Base-by-base conservation (phyloP, 2,888 invertebrate species). In the Conomelus anceps region DNA sequence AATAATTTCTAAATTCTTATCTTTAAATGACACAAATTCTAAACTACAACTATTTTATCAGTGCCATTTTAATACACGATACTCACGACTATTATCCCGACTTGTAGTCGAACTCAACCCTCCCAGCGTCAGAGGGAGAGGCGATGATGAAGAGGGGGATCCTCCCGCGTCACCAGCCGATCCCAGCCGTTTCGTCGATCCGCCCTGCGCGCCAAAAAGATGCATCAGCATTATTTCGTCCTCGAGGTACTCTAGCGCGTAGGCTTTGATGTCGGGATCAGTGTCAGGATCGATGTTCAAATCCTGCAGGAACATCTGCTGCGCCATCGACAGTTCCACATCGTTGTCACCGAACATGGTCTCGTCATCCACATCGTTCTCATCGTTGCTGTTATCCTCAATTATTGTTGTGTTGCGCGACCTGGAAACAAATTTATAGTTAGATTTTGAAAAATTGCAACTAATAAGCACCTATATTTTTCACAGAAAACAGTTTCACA, bases 331-430 rank as follows among this genome's bases (percentile, higher is more conserved):
- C 92, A 94, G 95, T 92, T 96, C 96, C 13, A 96, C 95, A 92
- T 96, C 96, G 92, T 96, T 96, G 92, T 96, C 96, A 90, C 95
- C 96, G 91, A 96, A 96, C 95, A 97, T 97, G 3, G 97, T 97
- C 93, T 97, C 97, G 91, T 97, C 96, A 92, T 98, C 97, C 0
- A 97, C 96, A 92, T 97, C 97, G 92, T 97, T 98, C 93, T 98
- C 98, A 92, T 97, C 97, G 92, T 96, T 96, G 3, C 95, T 96
- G 93, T 95, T 95, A 85, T 96, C 96, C 91, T 96, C 96, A n/a
- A 63, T 63, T 20, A 13, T 26, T 26, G 26, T 63, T n/a, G 63
- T n/a, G 63, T 63, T 63, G 63, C 63, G 20, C 7, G 63, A 63
- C n/a, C 63, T 63, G n/a, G n/a, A n/a, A n/a, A n/a, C n/a, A n/a